These are phyloP conservation scores for Acomys russatus DNA, from an alignment of 2,797 vertebrate species.

Conservation along the genomic window DNA sequence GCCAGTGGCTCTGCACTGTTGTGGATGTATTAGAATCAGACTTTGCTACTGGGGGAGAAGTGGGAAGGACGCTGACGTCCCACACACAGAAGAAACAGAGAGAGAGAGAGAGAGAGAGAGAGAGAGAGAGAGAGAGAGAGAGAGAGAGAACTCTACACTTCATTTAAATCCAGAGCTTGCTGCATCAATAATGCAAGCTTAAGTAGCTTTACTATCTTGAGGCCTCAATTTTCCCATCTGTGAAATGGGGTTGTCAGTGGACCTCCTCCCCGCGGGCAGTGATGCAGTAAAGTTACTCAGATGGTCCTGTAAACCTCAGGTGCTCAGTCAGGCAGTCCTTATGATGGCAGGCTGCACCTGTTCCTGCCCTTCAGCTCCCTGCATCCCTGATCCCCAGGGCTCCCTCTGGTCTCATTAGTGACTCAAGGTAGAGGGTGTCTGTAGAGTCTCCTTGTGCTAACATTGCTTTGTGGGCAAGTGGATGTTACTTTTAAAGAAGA, in stretches of 20 bases:
- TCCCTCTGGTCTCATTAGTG: background rate
- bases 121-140: background rate
- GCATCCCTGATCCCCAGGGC: background rate
- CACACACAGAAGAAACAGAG: background rate
- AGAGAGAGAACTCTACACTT: background rate
- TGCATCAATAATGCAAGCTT: background rate
- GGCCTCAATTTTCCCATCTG: conserved; percentile 29
- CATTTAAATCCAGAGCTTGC: background rate
- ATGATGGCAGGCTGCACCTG: background rate
- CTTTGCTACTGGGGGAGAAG: background rate
- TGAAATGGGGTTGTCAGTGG: background rate
- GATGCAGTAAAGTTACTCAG: background rate
- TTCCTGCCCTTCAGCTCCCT: background rate
- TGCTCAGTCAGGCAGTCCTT: background rate
- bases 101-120: background rate
- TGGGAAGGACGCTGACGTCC: background rate
- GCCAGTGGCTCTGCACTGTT: background rate
- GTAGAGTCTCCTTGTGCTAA: background rate
- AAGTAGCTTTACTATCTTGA: background rate
- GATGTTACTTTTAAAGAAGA: background rate
- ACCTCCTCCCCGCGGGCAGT: background rate
- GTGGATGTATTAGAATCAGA: background rate
- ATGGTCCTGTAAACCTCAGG: background rate
- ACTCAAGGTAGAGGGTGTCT: background rate
- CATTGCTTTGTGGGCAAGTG: background rate